Percentiles rank a stretch among this genome's conserved stretches.
These are phyloP conservation scores for Troilus luridus DNA, from an alignment of 2,888 invertebrate species.

Conservation along the genomic window DNA sequence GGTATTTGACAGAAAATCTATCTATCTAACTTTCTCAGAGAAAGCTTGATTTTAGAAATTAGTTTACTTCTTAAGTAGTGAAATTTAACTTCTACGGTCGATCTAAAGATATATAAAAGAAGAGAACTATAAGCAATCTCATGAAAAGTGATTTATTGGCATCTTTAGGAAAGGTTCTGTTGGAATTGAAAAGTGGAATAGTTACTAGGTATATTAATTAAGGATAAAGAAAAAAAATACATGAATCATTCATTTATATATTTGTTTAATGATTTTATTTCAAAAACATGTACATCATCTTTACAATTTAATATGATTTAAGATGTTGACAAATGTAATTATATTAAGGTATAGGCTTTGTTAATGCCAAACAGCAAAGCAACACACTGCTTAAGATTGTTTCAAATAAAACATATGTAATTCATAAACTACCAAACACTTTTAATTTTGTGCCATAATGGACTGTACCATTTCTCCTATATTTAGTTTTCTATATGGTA, in stretches of 20 bases:
- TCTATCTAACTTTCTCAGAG: no score
- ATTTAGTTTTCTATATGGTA: slow-evolving; percentile 64
- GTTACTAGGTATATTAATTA: background rate
- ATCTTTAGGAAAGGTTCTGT: background rate
- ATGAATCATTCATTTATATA: background rate
- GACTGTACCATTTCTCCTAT: slow-evolving; percentile 64
- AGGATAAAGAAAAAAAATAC: background rate
- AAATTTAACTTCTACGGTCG: no score
- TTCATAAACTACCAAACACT: slow-evolving; percentile 56
- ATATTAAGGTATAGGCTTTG: slow-evolving; percentile 62
- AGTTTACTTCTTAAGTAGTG: no score
- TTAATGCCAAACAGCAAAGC: slow-evolving; percentile 64
- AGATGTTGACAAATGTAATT: slow-evolving; percentile 62
- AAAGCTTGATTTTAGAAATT: no score
- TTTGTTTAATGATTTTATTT: slow-evolving; percentile 63
- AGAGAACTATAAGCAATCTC: no score
- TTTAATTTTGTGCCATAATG: slow-evolving; percentile 64
- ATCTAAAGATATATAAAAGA: no score
- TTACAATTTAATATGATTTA: slow-evolving; percentile 64
- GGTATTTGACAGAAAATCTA: no score
- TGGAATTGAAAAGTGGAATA: background rate
- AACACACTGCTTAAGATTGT: slow-evolving; percentile 64
- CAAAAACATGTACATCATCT: slow-evolving; percentile 64
- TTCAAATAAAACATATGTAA: slow-evolving; percentile 61
- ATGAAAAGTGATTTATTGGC: no score